These are phyloP conservation scores for Alligator sinensis DNA, from an alignment of 2,113 vertebrate genomes.

Conservation along the genomic window DNA sequence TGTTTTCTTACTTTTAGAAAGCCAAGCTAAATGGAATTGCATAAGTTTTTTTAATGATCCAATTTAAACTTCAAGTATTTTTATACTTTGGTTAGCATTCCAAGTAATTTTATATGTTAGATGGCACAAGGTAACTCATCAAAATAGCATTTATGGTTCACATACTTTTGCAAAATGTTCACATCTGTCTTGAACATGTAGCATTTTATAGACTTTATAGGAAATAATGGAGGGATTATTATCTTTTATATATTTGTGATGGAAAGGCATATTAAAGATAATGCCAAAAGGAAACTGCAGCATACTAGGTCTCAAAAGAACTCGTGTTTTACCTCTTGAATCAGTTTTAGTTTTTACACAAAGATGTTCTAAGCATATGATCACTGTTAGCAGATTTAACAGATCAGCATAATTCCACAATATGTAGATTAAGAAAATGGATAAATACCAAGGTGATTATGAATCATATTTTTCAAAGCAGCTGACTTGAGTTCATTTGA, in stretches of 20 bases:
- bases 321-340: not conserved
- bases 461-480: not conserved
- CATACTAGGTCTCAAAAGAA: slow-evolving; percentile 56
- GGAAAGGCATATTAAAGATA: slow-evolving; percentile 52
- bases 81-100: not conserved
- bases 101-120: not conserved
- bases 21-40: slow-evolving; percentile 53
- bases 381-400: slow-evolving; percentile 37
- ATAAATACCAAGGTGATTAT: slow-evolving; percentile 7
- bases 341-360: slow-evolving; percentile 14
- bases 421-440: not conserved
- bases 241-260: slow-evolving; percentile 38
- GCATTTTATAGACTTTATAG: slow-evolving; percentile 43
- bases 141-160: slow-evolving; percentile 74
- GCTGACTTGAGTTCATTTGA: not conserved
- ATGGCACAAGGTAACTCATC: slow-evolving; percentile 54
- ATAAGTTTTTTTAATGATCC: slow-evolving; percentile 19
- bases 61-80: not conserved
- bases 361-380: slow-evolving; percentile 38
- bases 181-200: slow-evolving; percentile 47
- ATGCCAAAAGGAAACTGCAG: slow-evolving; percentile 33
- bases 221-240: slow-evolving; percentile 56
- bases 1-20: slow-evolving; percentile 41
- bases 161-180: slow-evolving; percentile 61
- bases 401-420: not conserved